A percentile compares a stretch with the other conserved stretches of the same genome.
Evolutionary conservation across 2,797 vertebrate genomes (phyloP).

Genomic region (Mus caroli): DNA sequence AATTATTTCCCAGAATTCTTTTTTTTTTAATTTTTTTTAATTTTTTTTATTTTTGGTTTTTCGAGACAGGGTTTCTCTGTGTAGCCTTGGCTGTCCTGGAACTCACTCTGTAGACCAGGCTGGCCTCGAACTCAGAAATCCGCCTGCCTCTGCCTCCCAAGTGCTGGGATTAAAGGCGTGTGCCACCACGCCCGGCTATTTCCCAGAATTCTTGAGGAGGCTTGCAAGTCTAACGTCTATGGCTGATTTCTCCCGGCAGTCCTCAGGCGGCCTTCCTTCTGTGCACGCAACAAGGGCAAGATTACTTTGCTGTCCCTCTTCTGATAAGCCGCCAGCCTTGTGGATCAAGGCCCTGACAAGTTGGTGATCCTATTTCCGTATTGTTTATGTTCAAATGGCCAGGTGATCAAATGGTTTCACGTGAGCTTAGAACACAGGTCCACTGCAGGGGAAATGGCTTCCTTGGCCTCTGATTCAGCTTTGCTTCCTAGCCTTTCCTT

Average conservation of each 20-base stretch:
- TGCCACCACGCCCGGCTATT: too few relatives aligned
- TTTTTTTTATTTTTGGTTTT: too few relatives aligned
- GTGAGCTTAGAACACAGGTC: not conserved
- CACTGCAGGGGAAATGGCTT: not conserved
- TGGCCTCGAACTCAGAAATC: too few relatives aligned
- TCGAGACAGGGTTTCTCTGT: too few relatives aligned
- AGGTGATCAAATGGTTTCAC: not conserved
- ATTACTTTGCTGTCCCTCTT: not conserved
- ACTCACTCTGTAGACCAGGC: too few relatives aligned
- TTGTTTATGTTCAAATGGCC: not conserved
- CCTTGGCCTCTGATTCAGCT: not conserved
- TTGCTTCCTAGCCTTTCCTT: not conserved
- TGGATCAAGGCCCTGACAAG: too few relatives aligned
- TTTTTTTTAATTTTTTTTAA: too few relatives aligned
- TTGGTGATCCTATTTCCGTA: not conserved
- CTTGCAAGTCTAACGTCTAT: not conserved
- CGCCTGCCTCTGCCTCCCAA: too few relatives aligned
- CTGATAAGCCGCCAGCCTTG: not conserved
- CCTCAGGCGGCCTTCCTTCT: conserved; percentile 26
- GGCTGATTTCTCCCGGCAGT: not conserved
- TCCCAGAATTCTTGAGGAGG: not conserved
- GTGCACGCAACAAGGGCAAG: not conserved
- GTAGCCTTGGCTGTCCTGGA: too few relatives aligned
- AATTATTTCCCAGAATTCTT: not conserved
- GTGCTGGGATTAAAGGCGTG: too few relatives aligned